phyloP scores from a whole-genome alignment of 1,140 invertebrate genomes.

The Oryctes rhinoceros region DNA sequence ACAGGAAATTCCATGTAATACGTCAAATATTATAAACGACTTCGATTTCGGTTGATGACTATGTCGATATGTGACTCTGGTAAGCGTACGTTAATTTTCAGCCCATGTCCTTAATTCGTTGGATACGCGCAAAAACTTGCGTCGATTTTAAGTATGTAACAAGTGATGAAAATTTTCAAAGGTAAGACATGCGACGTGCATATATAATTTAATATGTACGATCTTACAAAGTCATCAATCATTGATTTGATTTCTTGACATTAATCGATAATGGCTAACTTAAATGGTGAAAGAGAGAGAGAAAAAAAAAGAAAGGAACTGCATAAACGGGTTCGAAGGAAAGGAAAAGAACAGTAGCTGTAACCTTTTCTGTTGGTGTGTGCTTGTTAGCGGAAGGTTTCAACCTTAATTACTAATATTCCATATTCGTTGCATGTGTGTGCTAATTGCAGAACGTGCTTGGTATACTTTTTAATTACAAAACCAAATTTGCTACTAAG shows the following conservation, averaged over 20 bases:
- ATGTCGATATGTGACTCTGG: neutral
- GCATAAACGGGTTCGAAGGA: neutral
- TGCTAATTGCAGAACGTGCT: too few relatives aligned
- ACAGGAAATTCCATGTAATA: conserved; percentile 18
- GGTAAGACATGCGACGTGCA: neutral
- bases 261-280: neutral
- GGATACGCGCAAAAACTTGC: neutral
- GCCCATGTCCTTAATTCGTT: neutral
- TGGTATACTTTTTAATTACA: too few relatives aligned
- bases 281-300: conserved; percentile 2
- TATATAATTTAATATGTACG: neutral
- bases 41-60: neutral
- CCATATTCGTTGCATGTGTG: neutral
- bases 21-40: conserved; percentile 1
- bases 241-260: conserved; percentile 4
- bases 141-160: conserved; percentile 17
- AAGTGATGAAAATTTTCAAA: neutral
- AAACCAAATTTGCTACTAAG: too few relatives aligned
- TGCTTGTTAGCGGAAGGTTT: neutral
- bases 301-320: neutral
- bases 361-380: neutral
- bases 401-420: conserved; percentile 14
- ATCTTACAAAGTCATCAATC: neutral
- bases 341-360: neutral
- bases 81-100: neutral